Conservation (phyloP, 2,888 invertebrate species). For the Glyphotaelius pellucidus region DNA sequence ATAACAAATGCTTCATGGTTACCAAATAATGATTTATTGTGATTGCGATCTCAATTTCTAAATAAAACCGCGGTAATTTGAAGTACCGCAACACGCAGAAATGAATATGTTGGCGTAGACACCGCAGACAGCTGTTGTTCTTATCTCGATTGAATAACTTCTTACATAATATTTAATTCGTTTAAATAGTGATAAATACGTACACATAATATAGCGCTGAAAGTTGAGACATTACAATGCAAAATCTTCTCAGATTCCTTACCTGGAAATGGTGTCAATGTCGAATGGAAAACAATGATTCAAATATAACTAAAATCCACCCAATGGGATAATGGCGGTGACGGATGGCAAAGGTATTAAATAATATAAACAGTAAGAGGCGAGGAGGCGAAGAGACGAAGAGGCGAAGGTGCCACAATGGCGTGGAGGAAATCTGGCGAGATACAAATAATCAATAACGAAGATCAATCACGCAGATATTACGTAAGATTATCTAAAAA, state of each 20-base stretch:
- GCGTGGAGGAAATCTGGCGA: background rate
- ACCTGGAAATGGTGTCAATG: constrained; percentile 63
- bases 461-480: background rate
- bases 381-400: background rate
- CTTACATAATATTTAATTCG: background rate
- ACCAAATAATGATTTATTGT: background rate
- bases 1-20: background rate
- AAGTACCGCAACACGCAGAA: background rate
- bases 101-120: background rate
- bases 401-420: background rate
- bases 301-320: constrained; percentile 14
- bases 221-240: constrained; percentile 38
- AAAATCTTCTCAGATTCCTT: constrained; percentile 50
- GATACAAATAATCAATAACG: background rate
- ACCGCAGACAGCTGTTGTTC: constrained; percentile 15
- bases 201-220: background rate
- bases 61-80: background rate
- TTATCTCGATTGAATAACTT: constrained; percentile 8
- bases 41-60: background rate
- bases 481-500: background rate
- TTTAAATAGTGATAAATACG: background rate
- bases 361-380: background rate
- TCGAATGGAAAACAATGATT: constrained; percentile 55
- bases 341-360: background rate
- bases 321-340: background rate